Base-by-base conservation (phyloP, 2,797 vertebrate species). In the Chiroxiphia lanceolata region DNA sequence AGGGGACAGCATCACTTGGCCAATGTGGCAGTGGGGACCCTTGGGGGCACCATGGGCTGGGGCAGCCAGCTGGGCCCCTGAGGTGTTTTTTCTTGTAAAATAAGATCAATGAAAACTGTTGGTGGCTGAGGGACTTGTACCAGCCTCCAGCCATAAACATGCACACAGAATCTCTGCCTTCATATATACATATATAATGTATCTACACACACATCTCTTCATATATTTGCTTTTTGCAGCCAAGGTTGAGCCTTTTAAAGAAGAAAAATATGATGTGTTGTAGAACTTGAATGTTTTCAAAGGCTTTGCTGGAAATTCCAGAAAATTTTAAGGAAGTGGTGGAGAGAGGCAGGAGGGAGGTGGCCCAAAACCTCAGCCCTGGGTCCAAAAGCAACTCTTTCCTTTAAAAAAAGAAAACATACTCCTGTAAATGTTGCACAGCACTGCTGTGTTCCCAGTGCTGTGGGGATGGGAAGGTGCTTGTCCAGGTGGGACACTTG, bases 11-110 rank as follows among this genome's bases (percentile, higher is more conserved):
- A 10, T 40, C 36, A 23, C 50, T 44, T 2, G 1, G 40, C 33
- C 48, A 63, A 29, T 15, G 6, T 31, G 33, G 42, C 44, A 74
- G 7, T 3, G 4, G n/a, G 47, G 23, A 54, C 7, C 7, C n/a
- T 4, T 0, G 2, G 25, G 53, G 7, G 5, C 21, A 47, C 51
- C 10, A 18, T 0, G 2, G 38, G 25, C 23, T 34, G 15, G 38
- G 20, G 27, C 20, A 54, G 26, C 19, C 1, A 1, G 2, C 5
- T 33, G 20, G 11, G 15, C 22, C 14, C 14, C 8, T 0, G 0
- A 25, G 23, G 17, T 34, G 16, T 2, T 42, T 94, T 70, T 36
- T 31, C 5, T 38, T 42, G 18, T 29, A 59, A 83, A 75, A 50
- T 45, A 48, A 33, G 12, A 34, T 48, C 2, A 20, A 59, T 47